Base-by-base conservation (phyloP, 2,888 invertebrate species). In the Rotaria magnacalcarata region DNA sequence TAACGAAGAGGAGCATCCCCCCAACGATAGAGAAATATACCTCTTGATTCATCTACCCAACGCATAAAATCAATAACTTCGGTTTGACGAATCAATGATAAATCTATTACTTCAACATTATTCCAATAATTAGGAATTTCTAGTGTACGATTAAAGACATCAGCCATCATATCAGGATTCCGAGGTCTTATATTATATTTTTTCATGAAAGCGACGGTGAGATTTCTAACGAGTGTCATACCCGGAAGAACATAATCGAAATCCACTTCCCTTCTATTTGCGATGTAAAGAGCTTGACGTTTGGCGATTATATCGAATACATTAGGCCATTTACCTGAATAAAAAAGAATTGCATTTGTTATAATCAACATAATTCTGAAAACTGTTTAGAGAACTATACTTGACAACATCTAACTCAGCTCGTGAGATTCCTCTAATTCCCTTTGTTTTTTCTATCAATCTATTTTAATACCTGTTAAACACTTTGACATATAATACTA, bases 1-100 rank as follows among this genome's bases (percentile, higher is more conserved):
- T 47, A 80, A 47, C 80, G 43, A 43, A 80, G 47, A 47, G n/a
- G 80, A n/a, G 80, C 80, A 80, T 80, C 80, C 47, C 80, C 80
- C 80, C 80, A 80, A 14, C 80, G 80, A 47, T 80, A 80, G 0
- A 24, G 43, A 47, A 47, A 80, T n/a, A 80, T 10, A 11, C 80
- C 80, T 47, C 21, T 8, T 10, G 80, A 80, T 80, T 80, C 80
- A 47, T 80, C 80, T 11, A 80, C 43, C 11, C n/a, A 10, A 4
- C 16, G 43, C n/a, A n/a, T 47, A 43, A 43, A 80, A 11, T 43
- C 47, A 10, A 47, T 5, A 43, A 80, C 80, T 47, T 80, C 80
- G n/a, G 10, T 43, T 24, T 47, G 80, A n/a, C n/a, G 80, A 10
- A 47, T 47, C 24, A 80, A 80, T 47, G 47, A 43, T 24, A 34